phyloP scores from a whole-genome alignment of 2,113 vertebrate species.

The Coturnix japonica region DNA sequence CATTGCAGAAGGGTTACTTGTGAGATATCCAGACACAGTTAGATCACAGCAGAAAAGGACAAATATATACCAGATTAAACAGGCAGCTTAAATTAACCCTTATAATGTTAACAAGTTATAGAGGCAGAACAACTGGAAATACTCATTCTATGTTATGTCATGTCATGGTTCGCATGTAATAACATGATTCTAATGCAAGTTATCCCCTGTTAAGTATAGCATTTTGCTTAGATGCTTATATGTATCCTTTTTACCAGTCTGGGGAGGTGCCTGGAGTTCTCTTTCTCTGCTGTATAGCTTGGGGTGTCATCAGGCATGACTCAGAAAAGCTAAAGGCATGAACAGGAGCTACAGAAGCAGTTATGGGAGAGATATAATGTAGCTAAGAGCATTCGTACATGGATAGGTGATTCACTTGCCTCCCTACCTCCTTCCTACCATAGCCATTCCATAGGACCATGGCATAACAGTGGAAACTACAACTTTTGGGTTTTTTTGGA shows the following conservation, averaged over 20 bases:
- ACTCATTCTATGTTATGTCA: neutral
- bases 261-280: neutral
- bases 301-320: neutral
- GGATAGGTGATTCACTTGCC: fast-evolving
- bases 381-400: neutral
- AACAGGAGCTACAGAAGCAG: neutral
- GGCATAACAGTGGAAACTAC: neutral
- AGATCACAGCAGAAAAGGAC: neutral
- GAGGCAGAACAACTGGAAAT: neutral
- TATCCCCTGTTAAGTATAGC: neutral
- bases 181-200: fast-evolving
- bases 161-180: neutral
- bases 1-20: neutral
- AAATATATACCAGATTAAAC: neutral
- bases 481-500: neutral
- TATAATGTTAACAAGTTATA: neutral
- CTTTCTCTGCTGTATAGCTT: neutral
- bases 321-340: neutral
- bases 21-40: neutral
- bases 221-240: neutral
- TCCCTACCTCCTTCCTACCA: neutral
- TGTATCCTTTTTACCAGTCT: neutral
- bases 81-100: neutral
- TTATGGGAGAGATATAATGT: neutral
- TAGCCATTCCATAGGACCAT: neutral